Conservation (phyloP, 1,140 invertebrate species). For the Vanessa tameamea region DNA sequence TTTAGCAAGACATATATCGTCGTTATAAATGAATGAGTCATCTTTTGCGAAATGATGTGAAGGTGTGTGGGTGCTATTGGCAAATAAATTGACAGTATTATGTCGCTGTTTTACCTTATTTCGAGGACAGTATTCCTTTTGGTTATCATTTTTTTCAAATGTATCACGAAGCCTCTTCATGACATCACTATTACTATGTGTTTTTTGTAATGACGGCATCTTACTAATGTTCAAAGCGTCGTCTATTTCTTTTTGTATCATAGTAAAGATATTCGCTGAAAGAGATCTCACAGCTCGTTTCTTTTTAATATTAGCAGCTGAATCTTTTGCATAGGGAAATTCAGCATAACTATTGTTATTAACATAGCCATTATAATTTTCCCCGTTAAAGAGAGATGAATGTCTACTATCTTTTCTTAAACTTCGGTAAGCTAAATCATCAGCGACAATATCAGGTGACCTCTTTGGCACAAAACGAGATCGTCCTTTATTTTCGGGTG, state of each 20-base stretch:
- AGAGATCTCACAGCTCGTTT: slow-evolving; percentile 89
- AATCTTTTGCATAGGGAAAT: slow-evolving; percentile 69
- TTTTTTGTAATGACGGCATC: slow-evolving; percentile 68
- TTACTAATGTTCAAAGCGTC: slow-evolving; percentile 74
- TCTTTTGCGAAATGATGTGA: slow-evolving; percentile 75
- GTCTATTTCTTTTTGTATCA: slow-evolving; percentile 83
- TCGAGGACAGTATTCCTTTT: slow-evolving; percentile 62
- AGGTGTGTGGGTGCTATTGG: slow-evolving; percentile 68
- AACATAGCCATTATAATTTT: slow-evolving; percentile 61
- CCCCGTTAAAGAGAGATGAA: slow-evolving; percentile 65
- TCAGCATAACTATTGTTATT: slow-evolving; percentile 74
- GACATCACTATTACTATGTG: slow-evolving; percentile 75
- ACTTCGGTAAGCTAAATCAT: slow-evolving; percentile 92
- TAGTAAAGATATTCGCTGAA: slow-evolving; percentile 89
- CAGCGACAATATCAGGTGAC: slow-evolving; percentile 90
- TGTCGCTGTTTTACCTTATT: slow-evolving; percentile 79
- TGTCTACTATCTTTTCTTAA: slow-evolving; percentile 88
- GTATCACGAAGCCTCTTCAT: slow-evolving; percentile 72
- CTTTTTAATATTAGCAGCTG: slow-evolving; percentile 81
- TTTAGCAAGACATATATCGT: slow-evolving; percentile 74
- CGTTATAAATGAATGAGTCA: slow-evolving; percentile 76
- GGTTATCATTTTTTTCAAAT: slow-evolving; percentile 71
- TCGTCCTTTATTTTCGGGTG: slow-evolving; percentile 82
- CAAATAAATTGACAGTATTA: slow-evolving; percentile 75
- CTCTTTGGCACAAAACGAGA: slow-evolving; percentile 84